These are phyloP conservation scores for Dinothrombium tinctorium DNA, from an alignment of 1,140 invertebrate species.

Conservation along the genomic window DNA sequence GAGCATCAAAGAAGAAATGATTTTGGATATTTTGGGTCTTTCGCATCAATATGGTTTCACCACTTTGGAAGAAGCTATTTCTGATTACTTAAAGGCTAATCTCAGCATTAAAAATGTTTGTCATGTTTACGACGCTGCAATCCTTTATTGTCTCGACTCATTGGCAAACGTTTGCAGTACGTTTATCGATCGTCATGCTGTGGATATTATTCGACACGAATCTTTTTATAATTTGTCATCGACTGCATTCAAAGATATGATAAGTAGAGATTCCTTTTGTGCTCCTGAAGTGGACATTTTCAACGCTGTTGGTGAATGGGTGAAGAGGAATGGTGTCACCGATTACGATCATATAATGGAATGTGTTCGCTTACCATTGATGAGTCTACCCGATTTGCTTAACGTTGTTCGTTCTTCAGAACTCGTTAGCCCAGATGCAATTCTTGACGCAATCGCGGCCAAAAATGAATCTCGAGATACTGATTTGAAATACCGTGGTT, in stretches of 20 bases:
- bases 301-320: constrained; percentile 60
- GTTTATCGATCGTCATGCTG: constrained; percentile 70
- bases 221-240: constrained; percentile 58
- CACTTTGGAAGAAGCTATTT: constrained; percentile 69
- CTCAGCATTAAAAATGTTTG: constrained; percentile 70
- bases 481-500: constrained; percentile 46
- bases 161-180: constrained; percentile 34
- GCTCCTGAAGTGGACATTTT: constrained; percentile 89
- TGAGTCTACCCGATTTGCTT: constrained; percentile 61
- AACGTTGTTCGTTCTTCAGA: constrained; percentile 59
- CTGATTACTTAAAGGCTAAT: constrained; percentile 69
- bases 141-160: constrained; percentile 37
- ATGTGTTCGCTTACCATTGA: constrained; percentile 55
- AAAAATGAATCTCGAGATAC: constrained; percentile 47
- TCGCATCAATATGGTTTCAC: constrained; percentile 86
- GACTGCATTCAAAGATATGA: constrained; percentile 35
- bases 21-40: constrained; percentile 61
- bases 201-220: constrained; percentile 53
- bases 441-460: constrained; percentile 78
- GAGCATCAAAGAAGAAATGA: constrained; percentile 41
- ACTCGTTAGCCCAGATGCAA: constrained; percentile 59
- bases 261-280: constrained; percentile 80
- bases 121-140: constrained; percentile 69
- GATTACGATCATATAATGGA: constrained; percentile 24
- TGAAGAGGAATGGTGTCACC: constrained; percentile 40